Conservation (phyloP, 2,113 vertebrate genomes). For the Struthidea cinerea region DNA sequence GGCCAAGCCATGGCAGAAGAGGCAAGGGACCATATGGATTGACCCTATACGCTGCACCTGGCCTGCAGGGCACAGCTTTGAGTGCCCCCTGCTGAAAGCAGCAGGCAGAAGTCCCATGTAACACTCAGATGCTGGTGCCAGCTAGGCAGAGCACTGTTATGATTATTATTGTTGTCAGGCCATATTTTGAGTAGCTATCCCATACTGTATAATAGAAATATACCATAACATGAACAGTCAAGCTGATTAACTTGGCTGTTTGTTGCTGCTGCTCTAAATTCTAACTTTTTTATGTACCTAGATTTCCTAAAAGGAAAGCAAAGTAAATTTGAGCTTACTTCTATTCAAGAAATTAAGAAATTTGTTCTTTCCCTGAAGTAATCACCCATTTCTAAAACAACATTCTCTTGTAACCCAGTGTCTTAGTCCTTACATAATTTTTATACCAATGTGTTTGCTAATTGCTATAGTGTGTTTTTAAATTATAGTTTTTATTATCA, state of each 20-base stretch:
- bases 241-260: neutral
- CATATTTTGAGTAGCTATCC: neutral
- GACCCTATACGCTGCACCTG: neutral
- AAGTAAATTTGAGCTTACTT: neutral
- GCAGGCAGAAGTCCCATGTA: neutral
- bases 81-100: neutral
- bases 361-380: neutral
- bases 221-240: accelerated
- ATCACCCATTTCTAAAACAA: neutral
- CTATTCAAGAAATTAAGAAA: neutral
- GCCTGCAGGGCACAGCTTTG: neutral
- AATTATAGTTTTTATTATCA: neutral
- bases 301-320: neutral
- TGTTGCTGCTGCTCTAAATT: neutral
- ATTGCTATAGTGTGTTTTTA: neutral
- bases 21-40: neutral
- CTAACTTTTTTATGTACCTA: neutral
- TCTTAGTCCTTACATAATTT: neutral
- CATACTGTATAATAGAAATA: neutral
- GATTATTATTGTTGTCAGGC: neutral
- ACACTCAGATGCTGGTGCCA: neutral
- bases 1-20: neutral
- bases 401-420: neutral
- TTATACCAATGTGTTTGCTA: neutral
- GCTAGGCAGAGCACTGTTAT: neutral